A percentile compares a stretch with the other conserved stretches of the same genome.
These are phyloP conservation scores for Cyprinus carpio DNA, from an alignment of 2,113 vertebrate species.

Conservation along the genomic window DNA sequence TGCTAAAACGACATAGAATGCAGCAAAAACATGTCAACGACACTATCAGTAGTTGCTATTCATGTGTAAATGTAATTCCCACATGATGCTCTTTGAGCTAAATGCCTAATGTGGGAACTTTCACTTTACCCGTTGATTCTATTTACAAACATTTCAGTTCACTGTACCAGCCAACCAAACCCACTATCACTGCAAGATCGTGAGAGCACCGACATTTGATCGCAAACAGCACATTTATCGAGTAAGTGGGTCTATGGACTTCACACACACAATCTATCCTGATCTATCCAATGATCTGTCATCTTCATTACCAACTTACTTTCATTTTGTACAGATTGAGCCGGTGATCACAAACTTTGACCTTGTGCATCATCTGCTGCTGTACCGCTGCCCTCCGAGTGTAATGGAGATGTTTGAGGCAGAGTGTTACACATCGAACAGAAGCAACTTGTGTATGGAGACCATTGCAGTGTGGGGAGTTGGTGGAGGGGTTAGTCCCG, in stretches of 20 bases:
- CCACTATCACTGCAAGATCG: slow-evolving; percentile 80
- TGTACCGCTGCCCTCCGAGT: slow-evolving; percentile 74
- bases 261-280: not conserved
- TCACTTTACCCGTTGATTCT: too few relatives aligned
- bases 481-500: too few relatives aligned
- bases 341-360: slow-evolving; percentile 68
- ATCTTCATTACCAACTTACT: not conserved
- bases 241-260: slow-evolving; percentile 61
- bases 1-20: too few relatives aligned
- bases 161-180: slow-evolving; percentile 71
- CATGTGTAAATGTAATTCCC: too few relatives aligned
- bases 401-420: slow-evolving; percentile 55
- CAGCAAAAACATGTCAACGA: too few relatives aligned
- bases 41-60: too few relatives aligned
- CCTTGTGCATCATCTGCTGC: slow-evolving; percentile 78
- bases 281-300: not conserved
- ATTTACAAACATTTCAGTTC: slow-evolving; percentile 47
- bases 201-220: slow-evolving; percentile 68
- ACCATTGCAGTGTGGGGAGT: too few relatives aligned
- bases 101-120: too few relatives aligned
- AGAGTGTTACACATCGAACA: too few relatives aligned
- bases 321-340: slow-evolving; percentile 70
- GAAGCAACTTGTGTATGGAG: too few relatives aligned
- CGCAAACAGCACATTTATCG: slow-evolving; percentile 43
- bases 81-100: too few relatives aligned